Percentiles rank a stretch among this genome's conserved stretches.
phyloP scores from a whole-genome alignment of 92 coral and sea anemone genomes.

The Epizoanthus stellaris region DNA sequence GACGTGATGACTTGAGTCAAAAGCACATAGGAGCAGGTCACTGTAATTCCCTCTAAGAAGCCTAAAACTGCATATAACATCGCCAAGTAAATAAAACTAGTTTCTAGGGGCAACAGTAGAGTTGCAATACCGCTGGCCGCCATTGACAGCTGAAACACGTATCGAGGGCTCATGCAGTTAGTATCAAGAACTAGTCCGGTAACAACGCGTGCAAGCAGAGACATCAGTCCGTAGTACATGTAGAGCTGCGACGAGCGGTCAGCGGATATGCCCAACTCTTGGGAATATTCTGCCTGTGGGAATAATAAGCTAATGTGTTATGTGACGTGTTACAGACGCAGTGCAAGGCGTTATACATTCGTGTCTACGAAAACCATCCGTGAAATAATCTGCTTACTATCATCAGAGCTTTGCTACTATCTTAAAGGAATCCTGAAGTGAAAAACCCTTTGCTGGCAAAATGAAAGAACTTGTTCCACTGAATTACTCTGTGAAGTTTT shows the following conservation, averaged over 20 bases:
- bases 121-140: background rate
- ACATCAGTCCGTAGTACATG: background rate
- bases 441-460: too few species aligned
- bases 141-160: background rate
- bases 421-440: too few species aligned
- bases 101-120: background rate
- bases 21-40: background rate
- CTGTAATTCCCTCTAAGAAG: background rate
- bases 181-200: background rate
- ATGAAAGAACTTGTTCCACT: too few species aligned
- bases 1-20: background rate
- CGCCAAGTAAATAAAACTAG: background rate
- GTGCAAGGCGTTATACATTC: too few species aligned
- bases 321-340: too few species aligned
- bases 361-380: too few species aligned
- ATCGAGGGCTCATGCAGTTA: background rate
- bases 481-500: too few species aligned
- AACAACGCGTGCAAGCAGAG: background rate
- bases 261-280: constrained; percentile 8
- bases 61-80: background rate
- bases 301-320: background rate
- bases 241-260: constrained; percentile 10
- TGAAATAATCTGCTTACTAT: too few species aligned
- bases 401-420: too few species aligned
- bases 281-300: constrained; percentile 11